These are phyloP conservation scores for Pteronotus mesoamericanus DNA, from an alignment of 2,797 vertebrate species.

Conservation along the genomic window DNA sequence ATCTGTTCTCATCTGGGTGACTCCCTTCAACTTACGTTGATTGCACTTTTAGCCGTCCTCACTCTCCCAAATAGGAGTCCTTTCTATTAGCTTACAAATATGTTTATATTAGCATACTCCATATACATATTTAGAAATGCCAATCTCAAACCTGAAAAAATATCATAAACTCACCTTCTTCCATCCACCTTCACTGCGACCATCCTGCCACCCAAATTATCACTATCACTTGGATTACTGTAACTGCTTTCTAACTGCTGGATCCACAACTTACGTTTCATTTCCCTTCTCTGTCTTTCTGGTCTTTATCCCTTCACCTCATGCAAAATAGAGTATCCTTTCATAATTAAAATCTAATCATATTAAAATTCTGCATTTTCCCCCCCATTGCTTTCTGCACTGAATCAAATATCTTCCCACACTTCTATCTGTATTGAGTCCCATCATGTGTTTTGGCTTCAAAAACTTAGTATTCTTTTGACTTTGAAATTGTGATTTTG, in stretches of 20 bases:
- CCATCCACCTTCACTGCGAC: background rate
- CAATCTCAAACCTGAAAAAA: background rate
- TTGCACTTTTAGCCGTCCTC: background rate
- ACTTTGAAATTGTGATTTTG: background rate
- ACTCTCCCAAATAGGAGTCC: background rate
- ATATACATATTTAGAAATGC: background rate
- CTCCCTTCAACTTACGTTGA: background rate
- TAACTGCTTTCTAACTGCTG: background rate
- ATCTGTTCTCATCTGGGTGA: background rate
- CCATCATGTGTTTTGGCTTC: background rate
- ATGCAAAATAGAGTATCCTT: background rate
- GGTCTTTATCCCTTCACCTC: background rate
- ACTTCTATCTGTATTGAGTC: background rate
- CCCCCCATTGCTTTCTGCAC: background rate
- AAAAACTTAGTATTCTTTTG: background rate
- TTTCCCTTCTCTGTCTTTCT: background rate
- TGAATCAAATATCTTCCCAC: background rate
- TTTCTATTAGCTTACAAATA: background rate
- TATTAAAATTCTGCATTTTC: background rate
- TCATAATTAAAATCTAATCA: slow-evolving; percentile 8
- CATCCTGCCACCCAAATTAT: background rate
- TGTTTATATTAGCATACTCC: background rate
- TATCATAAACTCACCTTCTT: background rate
- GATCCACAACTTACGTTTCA: background rate
- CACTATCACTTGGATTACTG: background rate